A percentile compares a stretch with the other conserved stretches of the same genome.
Evolutionary conservation across 2,797 vertebrate genomes (phyloP).

Genomic region (Hypotaenidia philippensis): DNA sequence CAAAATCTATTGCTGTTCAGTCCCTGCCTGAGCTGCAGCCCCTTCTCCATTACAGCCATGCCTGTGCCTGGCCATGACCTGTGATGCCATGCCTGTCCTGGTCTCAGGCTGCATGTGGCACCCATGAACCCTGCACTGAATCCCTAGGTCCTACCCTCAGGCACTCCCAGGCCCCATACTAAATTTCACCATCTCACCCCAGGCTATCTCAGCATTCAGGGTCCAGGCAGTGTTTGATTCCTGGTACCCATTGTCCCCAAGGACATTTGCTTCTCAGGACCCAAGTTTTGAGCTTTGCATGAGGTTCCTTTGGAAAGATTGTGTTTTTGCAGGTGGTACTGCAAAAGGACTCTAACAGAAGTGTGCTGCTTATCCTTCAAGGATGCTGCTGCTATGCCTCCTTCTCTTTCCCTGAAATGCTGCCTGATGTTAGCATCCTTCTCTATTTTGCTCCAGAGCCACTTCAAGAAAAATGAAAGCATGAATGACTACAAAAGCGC

Average conservation of each 20-base stretch:
- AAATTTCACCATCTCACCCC: background rate
- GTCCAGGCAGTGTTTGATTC: rapidly evolving
- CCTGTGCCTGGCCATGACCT: background rate
- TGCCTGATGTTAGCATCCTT: background rate
- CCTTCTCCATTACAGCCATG: background rate
- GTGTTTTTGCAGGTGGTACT: background rate
- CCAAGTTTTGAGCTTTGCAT: background rate
- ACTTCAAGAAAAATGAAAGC: background rate
- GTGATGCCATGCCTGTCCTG: background rate
- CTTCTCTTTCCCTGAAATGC: background rate
- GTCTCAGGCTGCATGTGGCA: background rate
- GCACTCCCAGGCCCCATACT: too few relatives aligned
- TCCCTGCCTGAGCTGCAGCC: background rate
- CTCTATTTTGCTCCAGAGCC: background rate
- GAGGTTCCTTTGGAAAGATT: background rate
- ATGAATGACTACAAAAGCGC: background rate
- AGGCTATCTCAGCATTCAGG: background rate
- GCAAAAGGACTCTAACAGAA: background rate
- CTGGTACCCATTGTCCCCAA: rapidly evolving
- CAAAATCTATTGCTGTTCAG: background rate
- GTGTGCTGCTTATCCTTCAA: too few relatives aligned
- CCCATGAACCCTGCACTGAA: background rate
- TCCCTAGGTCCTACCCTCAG: background rate
- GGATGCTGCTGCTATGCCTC: background rate
- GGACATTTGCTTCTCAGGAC: background rate